phyloP scores from a whole-genome alignment of 92 coral and sea anemone genomes.

The Epizoanthus fatuus region DNA sequence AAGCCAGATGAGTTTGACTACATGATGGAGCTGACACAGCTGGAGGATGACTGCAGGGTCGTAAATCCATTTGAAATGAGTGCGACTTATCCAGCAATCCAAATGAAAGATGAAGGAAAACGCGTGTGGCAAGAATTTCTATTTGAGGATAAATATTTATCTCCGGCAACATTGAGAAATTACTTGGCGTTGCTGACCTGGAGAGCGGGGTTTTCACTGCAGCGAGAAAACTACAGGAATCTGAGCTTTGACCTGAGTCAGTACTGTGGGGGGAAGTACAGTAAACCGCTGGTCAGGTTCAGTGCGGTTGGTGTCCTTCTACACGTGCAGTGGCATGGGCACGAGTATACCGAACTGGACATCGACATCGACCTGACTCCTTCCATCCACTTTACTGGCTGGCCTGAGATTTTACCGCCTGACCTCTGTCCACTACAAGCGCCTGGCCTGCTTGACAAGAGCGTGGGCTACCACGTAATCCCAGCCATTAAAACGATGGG shows the following conservation, averaged over 20 bases:
- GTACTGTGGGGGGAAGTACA: neutral
- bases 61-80: too few species aligned
- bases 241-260: constrained; percentile 23
- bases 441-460: constrained; percentile 14
- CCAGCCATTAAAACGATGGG: neutral
- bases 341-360: constrained; percentile 22
- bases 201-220: constrained; percentile 29
- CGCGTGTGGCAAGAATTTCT: constrained; percentile 33
- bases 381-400: constrained; percentile 23
- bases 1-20: constrained; percentile 52
- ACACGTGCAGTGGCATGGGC: constrained; percentile 40
- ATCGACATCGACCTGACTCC: constrained; percentile 54
- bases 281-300: constrained; percentile 1
- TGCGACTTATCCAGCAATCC: neutral
- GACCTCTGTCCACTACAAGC: neutral
- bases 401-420: neutral
- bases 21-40: constrained; percentile 42
- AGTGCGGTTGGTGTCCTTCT: constrained; percentile 49
- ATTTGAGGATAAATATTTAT: neutral
- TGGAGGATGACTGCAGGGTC: constrained; percentile 16
- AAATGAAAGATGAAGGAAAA: constrained; percentile 2
- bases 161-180: neutral
- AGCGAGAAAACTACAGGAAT: constrained; percentile 34
- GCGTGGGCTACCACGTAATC: constrained; percentile 8
- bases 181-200: constrained; percentile 10